Evolutionary conservation across 2,888 invertebrate genomes (phyloP), one percentile per base, ranked within the genome.

Genomic region (Nymphalis c-album): DNA sequence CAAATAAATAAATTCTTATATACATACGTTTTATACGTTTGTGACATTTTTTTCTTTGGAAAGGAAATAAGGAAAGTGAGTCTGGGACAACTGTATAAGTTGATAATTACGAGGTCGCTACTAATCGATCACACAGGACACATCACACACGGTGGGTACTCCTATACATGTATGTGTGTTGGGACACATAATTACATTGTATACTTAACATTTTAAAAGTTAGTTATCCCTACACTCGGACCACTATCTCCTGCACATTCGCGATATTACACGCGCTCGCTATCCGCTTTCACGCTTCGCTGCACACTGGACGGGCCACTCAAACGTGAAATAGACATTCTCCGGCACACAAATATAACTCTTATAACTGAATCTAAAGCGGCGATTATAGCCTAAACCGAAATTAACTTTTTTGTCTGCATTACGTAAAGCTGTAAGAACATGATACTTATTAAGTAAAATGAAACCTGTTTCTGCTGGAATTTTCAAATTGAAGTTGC

Each of bases 251-350:
- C 45, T 45, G 35, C 57, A 71, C 73, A 65, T 64, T 60, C 66
- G 71, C 62, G 71, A 67, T 71, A 67, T 71, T 68, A 73, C 69
- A 63, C 70, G 70, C 73, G 63, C 66, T 74, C 73, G 63, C 68
- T 75, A 76, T 76, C 77, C 76, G 75, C 74, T 76, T 73, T 72
- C 74, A 75, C 75, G 73, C 67, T 74, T 63, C 68, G 68, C 72
- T 66, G 74, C 69, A 26, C 69, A 63, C 73, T 65, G 74, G 71
- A 63, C 74, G 63, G 64, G 70, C 72, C 73, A 71, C 69, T 75
- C 75, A 71, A 31, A 66, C 71, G 76, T 75, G 74, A 74, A 75
- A 76, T 75, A 68, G 71, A 58, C 66, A 59, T 53, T 26, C 16
- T 13, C 5, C 10, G 2, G 2, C 71, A 64, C 16, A 26, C 68